Evolutionary conservation across 2,113 vertebrate species (phyloP).

Genomic region (Micronycteris hirsuta): DNA sequence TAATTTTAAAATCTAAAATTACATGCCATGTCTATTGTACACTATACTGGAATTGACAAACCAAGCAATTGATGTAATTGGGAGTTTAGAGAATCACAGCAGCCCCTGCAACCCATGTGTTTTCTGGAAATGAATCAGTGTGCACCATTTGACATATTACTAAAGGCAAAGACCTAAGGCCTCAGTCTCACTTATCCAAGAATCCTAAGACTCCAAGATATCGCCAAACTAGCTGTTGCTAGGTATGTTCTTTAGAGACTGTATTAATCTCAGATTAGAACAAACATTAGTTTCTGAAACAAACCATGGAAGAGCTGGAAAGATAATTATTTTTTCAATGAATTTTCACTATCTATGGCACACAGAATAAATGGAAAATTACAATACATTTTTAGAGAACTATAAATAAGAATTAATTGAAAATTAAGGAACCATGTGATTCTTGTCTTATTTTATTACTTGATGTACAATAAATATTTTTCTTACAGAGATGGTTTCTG

Average conservation of each 20-base stretch:
- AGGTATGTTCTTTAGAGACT: background rate
- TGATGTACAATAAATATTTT: background rate
- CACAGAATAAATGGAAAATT: background rate
- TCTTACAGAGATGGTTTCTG: background rate
- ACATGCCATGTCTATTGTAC: background rate
- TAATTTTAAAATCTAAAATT: background rate
- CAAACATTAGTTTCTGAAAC: background rate
- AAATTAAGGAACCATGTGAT: background rate
- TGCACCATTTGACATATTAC: accelerated
- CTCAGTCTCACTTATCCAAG: background rate
- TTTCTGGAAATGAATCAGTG: background rate
- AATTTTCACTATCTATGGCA: background rate
- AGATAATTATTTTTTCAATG: background rate
- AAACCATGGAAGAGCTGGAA: background rate
- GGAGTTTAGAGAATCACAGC: background rate
- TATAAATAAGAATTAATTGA: background rate
- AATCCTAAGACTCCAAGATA: background rate
- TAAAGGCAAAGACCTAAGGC: background rate
- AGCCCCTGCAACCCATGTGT: background rate
- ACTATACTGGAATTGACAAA: background rate
- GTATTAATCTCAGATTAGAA: background rate
- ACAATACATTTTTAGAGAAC: background rate
- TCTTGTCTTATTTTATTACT: background rate
- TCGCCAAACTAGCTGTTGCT: background rate
- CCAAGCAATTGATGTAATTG: background rate